phyloP scores from a whole-genome alignment of 2,888 invertebrate genomes.

The Dascillus cervinus region DNA sequence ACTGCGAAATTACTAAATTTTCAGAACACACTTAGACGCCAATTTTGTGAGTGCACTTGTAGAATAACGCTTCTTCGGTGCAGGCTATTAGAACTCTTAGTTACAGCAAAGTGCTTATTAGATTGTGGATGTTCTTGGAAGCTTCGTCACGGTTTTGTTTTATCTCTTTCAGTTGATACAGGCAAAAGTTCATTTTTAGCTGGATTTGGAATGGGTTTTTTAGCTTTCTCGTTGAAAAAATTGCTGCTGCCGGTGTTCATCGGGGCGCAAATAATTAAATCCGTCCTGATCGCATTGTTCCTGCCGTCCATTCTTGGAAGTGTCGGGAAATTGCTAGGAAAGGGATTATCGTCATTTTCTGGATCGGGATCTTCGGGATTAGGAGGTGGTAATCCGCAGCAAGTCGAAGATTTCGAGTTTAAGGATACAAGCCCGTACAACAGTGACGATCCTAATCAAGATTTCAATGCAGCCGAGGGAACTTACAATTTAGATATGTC shows the following conservation, averaged over 20 bases:
- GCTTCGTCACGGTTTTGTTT: too few relatives aligned
- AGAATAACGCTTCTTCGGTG: too few relatives aligned
- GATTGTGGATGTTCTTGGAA: too few relatives aligned
- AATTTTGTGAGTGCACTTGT: too few relatives aligned
- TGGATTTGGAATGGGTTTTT: conserved; percentile 58
- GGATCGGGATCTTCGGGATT: conserved; percentile 42
- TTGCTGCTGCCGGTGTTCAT: conserved; percentile 73
- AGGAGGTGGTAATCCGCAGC: conserved; percentile 29
- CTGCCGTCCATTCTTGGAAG: conserved; percentile 77
- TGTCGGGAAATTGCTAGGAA: conserved; percentile 74
- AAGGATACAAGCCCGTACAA: conserved; percentile 55
- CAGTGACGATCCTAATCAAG: conserved; percentile 32
- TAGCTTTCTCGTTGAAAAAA: conserved; percentile 75
- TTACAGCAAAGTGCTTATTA: too few relatives aligned
- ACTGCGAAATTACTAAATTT: too few relatives aligned
- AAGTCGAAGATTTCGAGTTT: conserved; percentile 65
- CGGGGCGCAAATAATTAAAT: conserved; percentile 76
- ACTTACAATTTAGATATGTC: conserved; percentile 20
- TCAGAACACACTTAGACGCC: too few relatives aligned
- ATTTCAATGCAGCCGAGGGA: conserved; percentile 38
- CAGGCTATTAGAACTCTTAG: too few relatives aligned
- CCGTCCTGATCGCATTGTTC: conserved; percentile 74
- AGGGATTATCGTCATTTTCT: conserved; percentile 60
- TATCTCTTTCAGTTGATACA: conserved; percentile 16
- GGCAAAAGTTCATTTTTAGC: conserved; percentile 57